Base-by-base conservation (phyloP, 92 coral and sea anemone genomes). In the Desmophyllum pertusum region DNA sequence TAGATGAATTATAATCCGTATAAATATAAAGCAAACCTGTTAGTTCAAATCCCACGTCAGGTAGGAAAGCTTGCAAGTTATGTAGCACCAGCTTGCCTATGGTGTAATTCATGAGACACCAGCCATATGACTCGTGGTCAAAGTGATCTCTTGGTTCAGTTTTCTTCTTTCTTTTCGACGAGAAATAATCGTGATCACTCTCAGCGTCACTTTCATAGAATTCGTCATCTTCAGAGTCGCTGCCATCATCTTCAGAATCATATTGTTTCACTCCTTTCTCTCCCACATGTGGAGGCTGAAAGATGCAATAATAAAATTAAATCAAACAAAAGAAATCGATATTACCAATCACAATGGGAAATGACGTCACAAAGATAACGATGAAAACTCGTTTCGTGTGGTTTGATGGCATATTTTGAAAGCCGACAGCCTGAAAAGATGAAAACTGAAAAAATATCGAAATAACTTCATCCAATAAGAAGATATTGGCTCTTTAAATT, bases 61-160 rank as follows among this genome's bases (percentile, higher is more conserved):
- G 97, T 11, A 94, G 86, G 52, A 94, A 94, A 18, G 79, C 70
- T 80, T 94, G 95, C 73, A 97, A 30, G 80, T 89, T 92, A 81
- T 73, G 88, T 37, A 93, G 87, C 38, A 96, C 94, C 71, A 96
- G 85, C 62, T 90, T 93, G 73, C 99, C 91, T 77, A 94, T 87
- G 35, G 95, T 84, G 87, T 94, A 96, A 69, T 96, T 94, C 95
- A 96, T 94, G 17, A 96, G 92, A 51, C 94, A 84, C 99, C 99
- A 96, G 53, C 95, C 81, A 76, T 92, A 96, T 7, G 99, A 94
- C 27, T 96, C 88, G 1, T 91, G 92, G 42, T 96, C 99, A 65
- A 94, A 71, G 68, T 96, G 97, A 77, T 96, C 98, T 40, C 75
- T 74, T 10, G 99, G 97, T 83, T 92, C 98, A 9, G 83, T 89